Evolutionary conservation across 2,113 vertebrate genomes (phyloP), one percentile per base, ranked within the genome.

Genomic region (Lepisosteus oculatus): DNA sequence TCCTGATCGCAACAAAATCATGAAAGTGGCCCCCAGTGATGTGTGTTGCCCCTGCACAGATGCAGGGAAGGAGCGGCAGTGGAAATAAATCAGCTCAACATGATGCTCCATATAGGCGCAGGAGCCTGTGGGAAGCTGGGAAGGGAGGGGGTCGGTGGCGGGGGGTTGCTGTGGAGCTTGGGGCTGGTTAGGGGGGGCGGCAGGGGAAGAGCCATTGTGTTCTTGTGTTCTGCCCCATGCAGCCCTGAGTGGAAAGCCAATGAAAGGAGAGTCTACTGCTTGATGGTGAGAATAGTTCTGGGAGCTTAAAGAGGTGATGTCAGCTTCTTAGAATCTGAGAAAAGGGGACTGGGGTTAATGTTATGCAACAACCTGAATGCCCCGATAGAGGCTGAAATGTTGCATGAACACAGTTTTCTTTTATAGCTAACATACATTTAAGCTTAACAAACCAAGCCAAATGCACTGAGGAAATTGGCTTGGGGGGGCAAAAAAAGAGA

Each of bases 1-100:
- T 92, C 90, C 90, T 80, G 85, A 85, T 88, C 80, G 86, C 88
- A 87, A 89, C 92, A 92, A 88, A 93, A 87, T 92, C 88, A 79
- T 86, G 88, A 86, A 89, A 88, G 89, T 90, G 88, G 87, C 85
- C 90, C 89, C 85, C 81, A 81, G 81, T 81, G 90, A 87, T 68
- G 76, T 72, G 74, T 65, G 76, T 88, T 87, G 84, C 29, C 86
- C 80, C 79, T 61, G 77, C 79, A 76, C 84, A 76, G 85, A 87
- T 84, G 83, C 80, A 61, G 72, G 29, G 81, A 82, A 83, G 79
- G 71, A 65, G 62, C 51, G 3, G 78, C 62, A 3, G 7, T 67
- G 81, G 81, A 77, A 78, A n/a, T 41, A 79, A 77, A 66, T 63
- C 66, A 8, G 80, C 65, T 78, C 74, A 44, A 74, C 67, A 2